Conservation (phyloP, 1,140 invertebrate genomes). For the Goniozus legneri region DNA sequence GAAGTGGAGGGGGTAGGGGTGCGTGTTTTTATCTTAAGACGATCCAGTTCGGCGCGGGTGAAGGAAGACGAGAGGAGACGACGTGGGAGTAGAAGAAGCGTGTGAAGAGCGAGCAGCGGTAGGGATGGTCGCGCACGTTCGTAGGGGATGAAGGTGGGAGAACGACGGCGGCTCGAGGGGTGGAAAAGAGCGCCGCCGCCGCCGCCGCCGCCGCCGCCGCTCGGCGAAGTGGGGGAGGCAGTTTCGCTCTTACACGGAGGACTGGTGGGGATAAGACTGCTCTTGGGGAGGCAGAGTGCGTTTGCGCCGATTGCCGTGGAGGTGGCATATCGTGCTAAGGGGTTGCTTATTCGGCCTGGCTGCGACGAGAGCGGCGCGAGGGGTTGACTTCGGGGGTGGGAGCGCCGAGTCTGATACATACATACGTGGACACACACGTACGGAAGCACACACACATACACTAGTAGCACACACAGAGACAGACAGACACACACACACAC, state of each 20-base stretch:
- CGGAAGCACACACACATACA: background rate
- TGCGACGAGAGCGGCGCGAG: conserved; percentile 24
- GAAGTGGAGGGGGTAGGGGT: too few relatives aligned
- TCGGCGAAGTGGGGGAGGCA: conserved; percentile 23
- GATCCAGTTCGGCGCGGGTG: conserved; percentile 11
- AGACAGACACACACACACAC: background rate
- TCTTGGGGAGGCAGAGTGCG: conserved; percentile 50
- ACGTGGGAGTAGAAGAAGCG: conserved; percentile 27
- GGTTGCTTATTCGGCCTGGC: conserved; percentile 37
- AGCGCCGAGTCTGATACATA: conserved; percentile 10
- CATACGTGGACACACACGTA: background rate
- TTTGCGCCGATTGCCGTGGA: conserved; percentile 49
- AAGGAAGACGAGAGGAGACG: conserved; percentile 16
- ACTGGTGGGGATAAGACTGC: conserved; percentile 52
- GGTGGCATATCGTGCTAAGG: conserved; percentile 48
- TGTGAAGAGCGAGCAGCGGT: conserved; percentile 5
- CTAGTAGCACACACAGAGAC: background rate
- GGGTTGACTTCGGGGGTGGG: conserved; percentile 30
- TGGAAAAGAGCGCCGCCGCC: conserved; percentile 12
- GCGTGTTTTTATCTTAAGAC: conserved; percentile 54
- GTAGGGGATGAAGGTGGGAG: conserved; percentile 1
- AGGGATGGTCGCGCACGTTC: background rate
- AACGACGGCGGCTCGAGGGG: background rate
- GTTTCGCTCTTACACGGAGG: conserved; percentile 25
- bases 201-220: conserved; percentile 15